Percentiles rank a stretch among this genome's conserved stretches.
phyloP scores from a whole-genome alignment of 2,888 invertebrate species.

The Desoria tigrina region DNA sequence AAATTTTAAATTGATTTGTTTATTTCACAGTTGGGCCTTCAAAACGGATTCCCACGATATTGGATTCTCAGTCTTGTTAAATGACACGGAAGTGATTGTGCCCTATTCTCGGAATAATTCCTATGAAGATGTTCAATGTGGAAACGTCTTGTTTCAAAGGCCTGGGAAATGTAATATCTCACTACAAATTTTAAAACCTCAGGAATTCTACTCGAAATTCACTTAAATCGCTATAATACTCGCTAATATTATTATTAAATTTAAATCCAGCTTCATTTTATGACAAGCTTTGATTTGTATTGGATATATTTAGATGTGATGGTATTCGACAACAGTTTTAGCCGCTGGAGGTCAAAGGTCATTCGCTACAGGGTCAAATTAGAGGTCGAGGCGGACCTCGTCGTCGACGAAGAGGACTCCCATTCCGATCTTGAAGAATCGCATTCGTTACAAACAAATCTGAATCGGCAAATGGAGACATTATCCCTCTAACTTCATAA shows the following conservation, averaged over 20 bases:
- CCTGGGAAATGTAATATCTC: conserved; percentile 46
- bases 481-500: conserved; percentile 11
- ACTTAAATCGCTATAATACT: background rate
- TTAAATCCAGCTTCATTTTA: too few relatives aligned
- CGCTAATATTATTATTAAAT: background rate
- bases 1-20: too few relatives aligned
- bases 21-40: conserved; percentile 44
- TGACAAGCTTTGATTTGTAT: too few relatives aligned
- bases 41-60: conserved; percentile 46
- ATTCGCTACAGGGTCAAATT: conserved; percentile 34
- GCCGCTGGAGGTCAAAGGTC: conserved; percentile 42
- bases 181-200: background rate
- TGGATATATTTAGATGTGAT: conserved; percentile 30
- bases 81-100: conserved; percentile 30
- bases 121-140: conserved; percentile 40
- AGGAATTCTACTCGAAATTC: too few relatives aligned
- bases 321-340: conserved; percentile 45
- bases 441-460: too few relatives aligned
- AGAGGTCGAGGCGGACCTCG: conserved; percentile 1
- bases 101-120: conserved; percentile 41
- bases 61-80: conserved; percentile 37
- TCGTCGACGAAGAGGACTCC: background rate
- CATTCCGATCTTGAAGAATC: background rate
- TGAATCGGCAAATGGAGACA: conserved; percentile 2
- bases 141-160: conserved; percentile 30